Evolutionary conservation across 2,888 invertebrate genomes (phyloP).

Genomic region (Hypolimnas misippus): DNA sequence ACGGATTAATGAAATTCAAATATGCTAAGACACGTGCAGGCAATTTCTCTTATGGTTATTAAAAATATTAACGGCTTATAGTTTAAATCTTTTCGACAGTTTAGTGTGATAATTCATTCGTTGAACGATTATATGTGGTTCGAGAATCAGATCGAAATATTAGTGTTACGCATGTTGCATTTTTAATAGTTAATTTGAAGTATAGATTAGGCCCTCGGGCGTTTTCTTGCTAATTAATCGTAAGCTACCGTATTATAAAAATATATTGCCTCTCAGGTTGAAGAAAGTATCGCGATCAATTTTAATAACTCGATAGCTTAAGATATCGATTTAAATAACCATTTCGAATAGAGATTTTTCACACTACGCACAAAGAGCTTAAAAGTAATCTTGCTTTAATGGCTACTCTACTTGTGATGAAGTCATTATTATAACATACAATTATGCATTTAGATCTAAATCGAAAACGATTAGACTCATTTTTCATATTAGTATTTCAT

Average conservation of each 20-base stretch:
- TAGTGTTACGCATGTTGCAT: slow-evolving; percentile 19
- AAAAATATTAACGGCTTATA: slow-evolving; percentile 26
- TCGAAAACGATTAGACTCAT: neutral
- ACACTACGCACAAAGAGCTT: slow-evolving; percentile 1
- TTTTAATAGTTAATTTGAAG: slow-evolving; percentile 32
- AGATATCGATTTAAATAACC: slow-evolving; percentile 33
- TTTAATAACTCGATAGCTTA: slow-evolving; percentile 30
- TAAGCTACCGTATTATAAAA: slow-evolving; percentile 53
- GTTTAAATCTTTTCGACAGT: slow-evolving; percentile 26
- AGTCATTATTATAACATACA: neutral
- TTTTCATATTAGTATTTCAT: neutral
- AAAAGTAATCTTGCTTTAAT: slow-evolving; percentile 2
- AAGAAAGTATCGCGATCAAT: slow-evolving; percentile 33
- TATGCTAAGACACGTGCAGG: slow-evolving; percentile 25
- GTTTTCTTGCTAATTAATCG: slow-evolving; percentile 49
- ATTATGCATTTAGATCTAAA: neutral
- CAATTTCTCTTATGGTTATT: slow-evolving; percentile 30
- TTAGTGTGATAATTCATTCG: slow-evolving; percentile 28
- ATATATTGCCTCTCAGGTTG: slow-evolving; percentile 28
- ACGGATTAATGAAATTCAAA: slow-evolving; percentile 29
- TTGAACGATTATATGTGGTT: slow-evolving; percentile 24
- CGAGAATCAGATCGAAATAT: slow-evolving; percentile 25
- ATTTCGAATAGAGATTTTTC: slow-evolving; percentile 26
- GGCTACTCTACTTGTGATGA: neutral
- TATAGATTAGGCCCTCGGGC: slow-evolving; percentile 38